Evolutionary conservation across 2,888 invertebrate genomes (phyloP), one percentile per base, ranked within the genome.

Genomic region (Aphrophora alni): DNA sequence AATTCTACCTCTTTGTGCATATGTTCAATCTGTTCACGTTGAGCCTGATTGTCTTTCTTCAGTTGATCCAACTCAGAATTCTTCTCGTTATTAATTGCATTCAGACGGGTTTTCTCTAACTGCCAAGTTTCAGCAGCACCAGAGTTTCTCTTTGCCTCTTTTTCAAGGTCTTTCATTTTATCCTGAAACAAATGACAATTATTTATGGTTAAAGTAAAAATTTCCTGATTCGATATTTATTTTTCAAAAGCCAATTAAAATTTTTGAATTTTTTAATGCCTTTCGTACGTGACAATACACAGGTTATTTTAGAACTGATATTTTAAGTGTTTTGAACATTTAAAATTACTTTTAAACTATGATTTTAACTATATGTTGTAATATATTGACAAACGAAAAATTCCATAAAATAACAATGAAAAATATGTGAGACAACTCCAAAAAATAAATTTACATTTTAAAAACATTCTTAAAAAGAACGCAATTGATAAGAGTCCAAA

Each of bases 11-110:
- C 93, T 88, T 91, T 92, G 83, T 92, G 91, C 85, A 95, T 88
- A 83, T 93, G 94, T 81, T 94, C 92, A 82, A 94, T 90, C 87
- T 95, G 93, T 85, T 95, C 95, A 82, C 91, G 90, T 84, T 93
- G 90, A 84, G 92, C 91, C 82, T 92, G 91, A 83, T 92, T 91
- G 86, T 95, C 93, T 75, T 93, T 92, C 73, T 92, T 92, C 73
- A 94, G 88, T 80, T 92, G 91, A 70, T 93, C 93, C 33, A 95
- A 90, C 84, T 96, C 95, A 5, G 92, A 92, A 84, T 93, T 93
- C 84, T 94, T 92, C 85, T 96, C 95, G 59, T 94, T 93, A 74
- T 96, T 88, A 75, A 92, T 90, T 59, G 93, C 91, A 86, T 92
- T 93, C 4, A 95, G 89, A 82, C 94, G 90, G 75, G 91, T 92